phyloP scores from a whole-genome alignment of 1,140 invertebrate species.

The Coelopa frigida region DNA sequence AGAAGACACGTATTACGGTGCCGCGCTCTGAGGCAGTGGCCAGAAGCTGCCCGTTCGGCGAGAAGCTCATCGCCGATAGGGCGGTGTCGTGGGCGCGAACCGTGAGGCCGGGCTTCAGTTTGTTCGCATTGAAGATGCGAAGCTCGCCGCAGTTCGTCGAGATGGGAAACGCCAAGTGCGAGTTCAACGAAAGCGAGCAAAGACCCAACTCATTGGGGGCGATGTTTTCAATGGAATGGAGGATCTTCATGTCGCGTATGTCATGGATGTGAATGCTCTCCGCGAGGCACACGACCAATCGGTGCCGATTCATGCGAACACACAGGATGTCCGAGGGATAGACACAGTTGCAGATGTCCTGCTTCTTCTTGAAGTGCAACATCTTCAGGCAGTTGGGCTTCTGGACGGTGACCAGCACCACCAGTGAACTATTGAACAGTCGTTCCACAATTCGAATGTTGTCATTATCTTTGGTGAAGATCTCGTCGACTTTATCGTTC shows the following conservation, averaged over 20 bases:
- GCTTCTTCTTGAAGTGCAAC: slow-evolving; percentile 96
- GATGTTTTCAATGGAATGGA: slow-evolving; percentile 96
- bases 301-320: slow-evolving; percentile 89
- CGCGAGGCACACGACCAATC: slow-evolving; percentile 93
- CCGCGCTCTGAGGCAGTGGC: slow-evolving; percentile 96
- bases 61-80: slow-evolving; percentile 90
- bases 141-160: slow-evolving; percentile 89
- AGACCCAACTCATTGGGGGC: slow-evolving; percentile 90
- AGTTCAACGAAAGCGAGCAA: slow-evolving; percentile 83
- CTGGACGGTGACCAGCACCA: slow-evolving; percentile 39
- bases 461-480: slow-evolving; percentile 41
- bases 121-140: slow-evolving; percentile 94
- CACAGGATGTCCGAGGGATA: slow-evolving; percentile 95
- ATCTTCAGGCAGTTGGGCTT: slow-evolving; percentile 53
- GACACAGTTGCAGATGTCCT: slow-evolving; percentile 97
- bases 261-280: slow-evolving; percentile 98
- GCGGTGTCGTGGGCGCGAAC: slow-evolving; percentile 95
- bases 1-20: slow-evolving; percentile 95
- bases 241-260: slow-evolving; percentile 96
- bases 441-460: slow-evolving; percentile 40
- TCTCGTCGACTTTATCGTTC: slow-evolving; percentile 41
- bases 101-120: slow-evolving; percentile 89
- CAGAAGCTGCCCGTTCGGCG: slow-evolving; percentile 73
- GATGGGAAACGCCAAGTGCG: slow-evolving; percentile 93
- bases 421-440: slow-evolving; percentile 41